Base-by-base conservation (phyloP, 2,797 vertebrate species). In the Chelmon rostratus region DNA sequence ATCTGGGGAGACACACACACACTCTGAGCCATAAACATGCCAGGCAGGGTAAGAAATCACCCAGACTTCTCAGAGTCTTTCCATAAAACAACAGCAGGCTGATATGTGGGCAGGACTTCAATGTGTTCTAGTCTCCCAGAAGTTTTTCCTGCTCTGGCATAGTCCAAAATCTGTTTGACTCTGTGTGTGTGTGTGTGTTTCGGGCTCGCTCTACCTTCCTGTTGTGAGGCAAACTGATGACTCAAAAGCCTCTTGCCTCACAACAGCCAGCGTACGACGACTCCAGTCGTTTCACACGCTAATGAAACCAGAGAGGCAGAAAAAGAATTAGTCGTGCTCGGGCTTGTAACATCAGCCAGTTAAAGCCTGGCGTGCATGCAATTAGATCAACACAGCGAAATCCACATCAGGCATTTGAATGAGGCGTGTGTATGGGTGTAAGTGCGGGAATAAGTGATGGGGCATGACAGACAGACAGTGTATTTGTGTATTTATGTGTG, bases 231-330 rank as follows among this genome's bases (percentile, higher is more conserved):
- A 78, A 82, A 84, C 65, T 25, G 73, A 77, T 86, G 79, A 82
- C 67, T 88, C 57, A 79, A 76, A 46, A 79, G 61, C 67, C 50
- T 8, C n/a, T 65, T 63, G 75, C 57, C 79, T 76, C 35, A 76
- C 78, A 78, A 74, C 59, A 86, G 35, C 38, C 42, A 59, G 38
- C 28, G 64, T 64, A 69, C 64, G n/a, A 81, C 31, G 46, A 56
- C 87, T 81, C 56, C 56, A 49, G 81, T 76, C 40, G 66, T 83
- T 86, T 87, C 38, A 35, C 73, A 82, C 65, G 68, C 71, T 82
- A 91, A 92, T 85, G 82, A 86, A 87, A 91, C 47, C 84, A 88
- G 82, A 76, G 80, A 88, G 74, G 88, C 83, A 90, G 87, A 89
- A 83, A 87, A 79, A 80, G 71, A 92, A 89, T 86, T 82, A 89